These are phyloP conservation scores for Bombyx mori DNA, from an alignment of 1,140 invertebrate genomes.

Conservation along the genomic window ASM3026992v2 NC_085111.1:12482501-12483000, in stretches of 20 bases:
- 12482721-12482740: slow-evolving; percentile 37
- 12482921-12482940: slow-evolving; percentile 30
- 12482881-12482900: slow-evolving; percentile 19
- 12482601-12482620: too few species aligned
- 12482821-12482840: slow-evolving; percentile 45
- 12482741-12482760: slow-evolving; percentile 31
- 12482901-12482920: slow-evolving; percentile 31
- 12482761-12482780: slow-evolving; percentile 34
- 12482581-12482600: too few species aligned
- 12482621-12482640: too few species aligned
- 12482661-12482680: too few species aligned
- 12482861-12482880: slow-evolving; percentile 53
- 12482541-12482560: too few species aligned
- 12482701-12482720: slow-evolving; percentile 10
- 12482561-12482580: too few species aligned
- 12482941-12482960: slow-evolving; percentile 7
- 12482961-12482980: too few species aligned
- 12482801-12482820: slow-evolving; percentile 44
- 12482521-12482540: too few species aligned
- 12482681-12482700: not conserved
- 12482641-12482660: too few species aligned
- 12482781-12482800: slow-evolving; percentile 38
- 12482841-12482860: slow-evolving; percentile 37
- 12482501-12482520: too few species aligned
- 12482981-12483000: too few species aligned